phyloP scores from a whole-genome alignment of 1,140 invertebrate species.

The Lepidostoma basale region DNA sequence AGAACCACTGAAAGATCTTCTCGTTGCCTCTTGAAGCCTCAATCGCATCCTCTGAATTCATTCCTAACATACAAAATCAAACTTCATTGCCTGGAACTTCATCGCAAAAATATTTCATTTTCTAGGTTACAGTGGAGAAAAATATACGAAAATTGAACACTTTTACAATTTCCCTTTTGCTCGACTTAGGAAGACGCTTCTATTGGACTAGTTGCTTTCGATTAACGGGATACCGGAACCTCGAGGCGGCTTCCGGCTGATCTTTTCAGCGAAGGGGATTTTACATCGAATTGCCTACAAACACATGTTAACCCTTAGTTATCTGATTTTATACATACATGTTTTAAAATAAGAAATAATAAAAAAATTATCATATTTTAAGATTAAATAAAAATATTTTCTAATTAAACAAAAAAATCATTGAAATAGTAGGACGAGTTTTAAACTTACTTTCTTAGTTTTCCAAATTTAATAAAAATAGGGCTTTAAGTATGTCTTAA shows the following conservation, averaged over 20 bases:
- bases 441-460: no score
- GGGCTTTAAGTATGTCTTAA: no score
- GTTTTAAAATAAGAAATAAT: background rate
- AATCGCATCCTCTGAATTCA: constrained; percentile 1
- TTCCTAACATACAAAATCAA: background rate
- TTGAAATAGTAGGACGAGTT: no score
- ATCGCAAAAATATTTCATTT: no score
- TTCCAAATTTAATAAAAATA: no score
- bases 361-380: background rate
- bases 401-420: no score
- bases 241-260: constrained; percentile 10
- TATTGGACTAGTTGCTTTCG: constrained; percentile 18
- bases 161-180: no score
- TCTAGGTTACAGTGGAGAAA: no score
- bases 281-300: constrained; percentile 3
- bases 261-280: constrained; percentile 18
- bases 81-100: no score
- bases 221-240: constrained; percentile 23
- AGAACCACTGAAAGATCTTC: no score
- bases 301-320: background rate
- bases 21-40: constrained; percentile 12
- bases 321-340: background rate
- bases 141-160: no score
- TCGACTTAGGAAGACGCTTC: background rate
- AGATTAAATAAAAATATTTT: background rate